phyloP scores from a whole-genome alignment of 2,888 invertebrate genomes.

The Sinopyrophorus schimmeli region DNA sequence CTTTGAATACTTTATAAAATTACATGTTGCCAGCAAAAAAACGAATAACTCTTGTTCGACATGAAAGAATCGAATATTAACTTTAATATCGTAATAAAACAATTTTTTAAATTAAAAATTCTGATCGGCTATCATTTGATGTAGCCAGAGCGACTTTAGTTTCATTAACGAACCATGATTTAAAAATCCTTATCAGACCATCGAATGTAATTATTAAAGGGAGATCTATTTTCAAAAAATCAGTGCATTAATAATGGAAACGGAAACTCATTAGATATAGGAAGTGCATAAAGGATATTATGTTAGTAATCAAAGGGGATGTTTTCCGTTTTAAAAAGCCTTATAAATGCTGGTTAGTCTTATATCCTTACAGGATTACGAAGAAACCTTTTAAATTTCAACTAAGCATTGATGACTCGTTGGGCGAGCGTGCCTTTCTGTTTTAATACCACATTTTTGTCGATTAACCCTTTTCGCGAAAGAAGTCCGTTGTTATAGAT shows the following conservation, averaged over 20 bases:
- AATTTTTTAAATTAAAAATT: too few relatives aligned
- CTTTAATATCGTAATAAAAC: too few relatives aligned
- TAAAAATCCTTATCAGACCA: too few relatives aligned
- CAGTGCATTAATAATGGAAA: constrained; percentile 4
- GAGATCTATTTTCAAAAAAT: not conserved
- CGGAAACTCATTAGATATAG: constrained; percentile 18
- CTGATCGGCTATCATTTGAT: too few relatives aligned
- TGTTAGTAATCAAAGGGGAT: constrained; percentile 31
- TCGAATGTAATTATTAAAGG: too few relatives aligned
- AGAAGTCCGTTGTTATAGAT: constrained; percentile 12
- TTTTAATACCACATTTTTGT: not conserved
- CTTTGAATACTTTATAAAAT: too few relatives aligned
- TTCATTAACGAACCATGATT: too few relatives aligned
- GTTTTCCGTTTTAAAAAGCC: constrained; percentile 45
- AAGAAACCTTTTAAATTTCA: constrained; percentile 40
- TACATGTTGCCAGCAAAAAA: too few relatives aligned
- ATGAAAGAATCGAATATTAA: too few relatives aligned
- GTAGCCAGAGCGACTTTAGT: too few relatives aligned
- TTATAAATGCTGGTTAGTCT: constrained; percentile 42
- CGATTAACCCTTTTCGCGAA: not conserved
- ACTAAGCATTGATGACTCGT: constrained; percentile 13
- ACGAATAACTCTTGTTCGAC: too few relatives aligned
- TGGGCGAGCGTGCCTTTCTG: not conserved
- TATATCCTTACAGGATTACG: constrained; percentile 49
- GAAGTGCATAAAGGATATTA: constrained; percentile 21